Evolutionary conservation across 2,113 vertebrate genomes (phyloP), one percentile per base, ranked within the genome.

Genomic region (Hippotragus niger): DNA sequence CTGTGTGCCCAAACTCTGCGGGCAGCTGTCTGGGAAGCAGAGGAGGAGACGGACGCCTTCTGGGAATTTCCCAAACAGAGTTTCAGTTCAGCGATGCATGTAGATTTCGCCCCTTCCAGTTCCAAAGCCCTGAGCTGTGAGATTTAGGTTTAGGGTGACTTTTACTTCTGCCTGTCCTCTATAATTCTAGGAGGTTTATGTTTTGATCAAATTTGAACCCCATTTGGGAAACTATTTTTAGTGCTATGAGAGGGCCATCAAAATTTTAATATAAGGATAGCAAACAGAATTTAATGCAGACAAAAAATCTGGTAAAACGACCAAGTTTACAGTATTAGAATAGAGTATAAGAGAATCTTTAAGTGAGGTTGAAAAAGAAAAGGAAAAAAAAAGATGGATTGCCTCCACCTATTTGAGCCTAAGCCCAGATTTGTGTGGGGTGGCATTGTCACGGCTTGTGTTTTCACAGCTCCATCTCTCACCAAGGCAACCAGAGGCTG

Each of bases 1-100:
- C 97, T 99, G 99, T 0, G 99, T 99, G 74, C 99, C 99, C 27
- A 99, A 99, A 96, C 99, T 99, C 27, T 99, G 99, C 0, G 98
- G 99, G 97, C 99, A 99, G 98, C 99, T 99, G 31, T 98, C 99
- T 0, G 99, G 99, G 87, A 99, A 99, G 97, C 99, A 99, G 98
- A 93, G 83, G 25, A 13, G 47, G 71, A 33, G 55, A 58, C 15
- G 14, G 4, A 40, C 17, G 14, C 15, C 1, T 2, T 4, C 31
- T 52, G 2, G 0, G 71, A 85, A 33, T 21, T 81, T 27, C 76
- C 43, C 33, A 9, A 25, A 52, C 47, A 29, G 53, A 52, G 47
- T 50, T 67, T 74, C 40, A 12, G 53, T 86, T 82, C 45, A 40
- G 67, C 19, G 57, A 27, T 82, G 64, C 78, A 78, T 89, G 87